Evolutionary conservation across 2,113 vertebrate genomes (phyloP), one percentile per base, ranked within the genome.

Genomic region (Coryphaenoides rupestris): DNA sequence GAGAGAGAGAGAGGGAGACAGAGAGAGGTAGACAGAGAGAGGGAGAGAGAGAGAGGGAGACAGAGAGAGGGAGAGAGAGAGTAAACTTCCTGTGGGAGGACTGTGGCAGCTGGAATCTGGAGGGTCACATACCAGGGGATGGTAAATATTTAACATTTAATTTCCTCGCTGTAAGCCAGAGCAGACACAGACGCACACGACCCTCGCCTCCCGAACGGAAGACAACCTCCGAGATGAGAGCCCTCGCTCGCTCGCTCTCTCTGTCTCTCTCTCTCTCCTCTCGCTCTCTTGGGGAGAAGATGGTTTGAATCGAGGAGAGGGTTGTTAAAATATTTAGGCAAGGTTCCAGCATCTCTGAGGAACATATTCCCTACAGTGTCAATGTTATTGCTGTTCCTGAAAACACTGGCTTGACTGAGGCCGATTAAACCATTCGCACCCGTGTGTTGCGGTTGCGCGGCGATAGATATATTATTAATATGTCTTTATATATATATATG

Each of bases 81-180:
- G 86, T 88, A 85, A 87, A 86, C 83, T 86, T 87, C 86, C 84
- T 82, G 75, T 80, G 74, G 76, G 79, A 84, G 82, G 82, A 88
- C 85, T 84, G 81, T 60, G 77, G 79, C 83, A 83, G 83, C 75
- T 72, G 81, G 82, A 86, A 83, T 86, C 80, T 76, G 70, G 33
- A 40, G 63, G 74, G 82, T 85, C 83, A 81, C 85, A 86, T 86
- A 82, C 83, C 80, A 74, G 74, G 64, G 79, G 82, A 87, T 73
- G 81, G 87, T 85, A 87, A 89, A 89, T 86, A 89, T 88, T 89
- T 83, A 87, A 86, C 83, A 83, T 87, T 88, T 86, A 65, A 84
- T 87, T 86, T 87, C 79, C 82, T 84, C 70, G 75, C 74, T 78
- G 81, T 84, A 80, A 87, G 79, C 79, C 79, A 79, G 77, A 83